Evolutionary conservation across 1,140 invertebrate genomes (phyloP).

Genomic region (Drosophila repletoides): DNA sequence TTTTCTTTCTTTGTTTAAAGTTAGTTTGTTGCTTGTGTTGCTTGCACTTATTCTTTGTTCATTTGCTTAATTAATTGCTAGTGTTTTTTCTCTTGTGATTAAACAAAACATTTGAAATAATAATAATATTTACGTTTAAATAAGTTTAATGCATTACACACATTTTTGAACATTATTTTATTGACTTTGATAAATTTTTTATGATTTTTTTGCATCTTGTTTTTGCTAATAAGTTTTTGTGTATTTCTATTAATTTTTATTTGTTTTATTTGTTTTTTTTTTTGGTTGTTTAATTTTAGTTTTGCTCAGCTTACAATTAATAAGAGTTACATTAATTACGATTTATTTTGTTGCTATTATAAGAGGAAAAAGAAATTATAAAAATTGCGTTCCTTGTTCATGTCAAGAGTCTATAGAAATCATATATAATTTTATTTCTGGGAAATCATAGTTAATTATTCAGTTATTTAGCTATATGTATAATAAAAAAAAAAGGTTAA

Average conservation of each 20-base stretch:
- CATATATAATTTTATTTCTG: conserved; percentile 48
- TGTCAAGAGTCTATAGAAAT: conserved; percentile 48
- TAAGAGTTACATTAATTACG: conserved; percentile 62
- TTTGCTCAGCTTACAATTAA: conserved; percentile 66
- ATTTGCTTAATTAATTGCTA: conserved; percentile 49
- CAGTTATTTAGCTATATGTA: conserved; percentile 26
- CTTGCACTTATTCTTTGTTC: conserved; percentile 46
- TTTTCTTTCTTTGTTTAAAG: too few relatives aligned
- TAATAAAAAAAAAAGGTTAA: conserved; percentile 18
- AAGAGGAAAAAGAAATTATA: conserved; percentile 56
- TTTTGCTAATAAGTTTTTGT: conserved; percentile 72
- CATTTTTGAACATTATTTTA: conserved; percentile 80
- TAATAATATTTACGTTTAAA: conserved; percentile 71
- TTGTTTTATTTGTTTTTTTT: conserved; percentile 42
- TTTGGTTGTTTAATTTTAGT: too few relatives aligned
- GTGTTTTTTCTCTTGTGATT: conserved; percentile 44
- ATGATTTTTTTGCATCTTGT: conserved; percentile 64
- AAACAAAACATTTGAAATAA: conserved; percentile 74
- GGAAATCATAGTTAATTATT: conserved; percentile 52
- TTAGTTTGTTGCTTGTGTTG: conserved; percentile 20
- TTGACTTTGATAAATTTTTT: conserved; percentile 73
- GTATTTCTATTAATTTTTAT: conserved; percentile 38
- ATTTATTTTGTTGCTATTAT: conserved; percentile 56
- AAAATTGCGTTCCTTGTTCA: conserved; percentile 41
- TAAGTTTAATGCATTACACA: conserved; percentile 77